These are phyloP conservation scores for Epistrophe eligans DNA, from an alignment of 2,888 invertebrate genomes.

Conservation along the genomic window DNA sequence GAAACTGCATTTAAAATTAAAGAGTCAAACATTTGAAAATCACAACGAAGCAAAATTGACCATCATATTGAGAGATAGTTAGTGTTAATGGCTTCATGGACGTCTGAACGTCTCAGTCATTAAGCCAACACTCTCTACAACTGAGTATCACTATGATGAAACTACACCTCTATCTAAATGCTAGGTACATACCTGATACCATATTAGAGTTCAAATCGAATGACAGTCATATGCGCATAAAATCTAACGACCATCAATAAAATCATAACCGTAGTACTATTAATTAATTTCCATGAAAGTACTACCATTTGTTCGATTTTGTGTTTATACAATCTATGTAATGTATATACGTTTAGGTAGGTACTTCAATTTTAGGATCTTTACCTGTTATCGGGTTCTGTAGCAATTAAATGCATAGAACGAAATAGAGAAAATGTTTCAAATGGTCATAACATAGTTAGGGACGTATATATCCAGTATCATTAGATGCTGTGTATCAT, in stretches of 20 bases:
- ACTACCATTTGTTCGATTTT: slow-evolving; percentile 28
- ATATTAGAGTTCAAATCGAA: slow-evolving; percentile 37
- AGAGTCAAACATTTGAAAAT: not conserved
- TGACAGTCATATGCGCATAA: slow-evolving; percentile 67
- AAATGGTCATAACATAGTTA: not conserved
- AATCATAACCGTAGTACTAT: slow-evolving; percentile 67
- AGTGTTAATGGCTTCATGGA: slow-evolving; percentile 41
- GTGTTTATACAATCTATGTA: slow-evolving; percentile 21
- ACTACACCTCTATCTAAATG: slow-evolving; percentile 12
- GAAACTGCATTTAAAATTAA: not conserved
- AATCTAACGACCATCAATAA: slow-evolving; percentile 65
- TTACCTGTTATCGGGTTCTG: not conserved
- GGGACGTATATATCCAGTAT: no score
- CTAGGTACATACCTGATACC: not conserved
- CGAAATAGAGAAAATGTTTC: not conserved
- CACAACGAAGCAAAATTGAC: slow-evolving; percentile 10
- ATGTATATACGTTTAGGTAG: not conserved
- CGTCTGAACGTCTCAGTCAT: slow-evolving; percentile 42
- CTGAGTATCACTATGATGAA: not conserved
- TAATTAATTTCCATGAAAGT: slow-evolving; percentile 68
- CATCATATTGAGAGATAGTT: slow-evolving; percentile 16
- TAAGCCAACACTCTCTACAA: slow-evolving; percentile 32
- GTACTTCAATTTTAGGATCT: not conserved
- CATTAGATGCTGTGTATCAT: no score
- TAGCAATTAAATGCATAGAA: not conserved